These are phyloP conservation scores for Pelosia muscerda DNA, from an alignment of 2,888 invertebrate genomes.

Conservation along the genomic window DNA sequence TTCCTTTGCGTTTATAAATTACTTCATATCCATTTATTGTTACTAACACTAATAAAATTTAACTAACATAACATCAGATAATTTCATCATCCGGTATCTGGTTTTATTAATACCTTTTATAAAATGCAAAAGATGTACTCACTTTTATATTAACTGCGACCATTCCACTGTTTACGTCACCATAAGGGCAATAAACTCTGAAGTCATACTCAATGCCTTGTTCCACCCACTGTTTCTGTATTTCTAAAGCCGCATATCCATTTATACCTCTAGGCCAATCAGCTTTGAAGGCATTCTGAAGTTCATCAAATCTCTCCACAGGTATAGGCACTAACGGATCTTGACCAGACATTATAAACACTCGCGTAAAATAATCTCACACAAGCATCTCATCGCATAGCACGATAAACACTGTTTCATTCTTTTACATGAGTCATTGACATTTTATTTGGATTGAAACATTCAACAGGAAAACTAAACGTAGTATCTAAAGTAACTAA, in stretches of 20 bases:
- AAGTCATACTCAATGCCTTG: slow-evolving; percentile 58
- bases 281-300: slow-evolving; percentile 51
- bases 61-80: not conserved
- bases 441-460: not conserved
- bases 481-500: not conserved
- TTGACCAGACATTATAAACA: slow-evolving; percentile 27
- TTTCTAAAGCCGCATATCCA: slow-evolving; percentile 66
- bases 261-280: slow-evolving; percentile 67
- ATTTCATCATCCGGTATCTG: not conserved
- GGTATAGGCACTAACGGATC: slow-evolving; percentile 52
- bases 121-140: not conserved
- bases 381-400: slow-evolving; percentile 5
- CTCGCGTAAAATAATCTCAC: not conserved
- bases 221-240: slow-evolving; percentile 62
- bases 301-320: slow-evolving; percentile 55
- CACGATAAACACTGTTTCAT: slow-evolving; percentile 6
- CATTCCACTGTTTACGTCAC: slow-evolving; percentile 65
- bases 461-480: not conserved
- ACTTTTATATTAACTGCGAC: slow-evolving; percentile 47
- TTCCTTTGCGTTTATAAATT: not conserved
- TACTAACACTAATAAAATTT: not conserved
- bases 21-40: not conserved
- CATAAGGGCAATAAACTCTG: slow-evolving; percentile 70
- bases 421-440: not conserved
- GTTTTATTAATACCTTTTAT: too few species aligned